Percentiles rank a stretch among this genome's conserved stretches.
Conservation (phyloP, 1,140 invertebrate species). For the Phortica variegata region DNA sequence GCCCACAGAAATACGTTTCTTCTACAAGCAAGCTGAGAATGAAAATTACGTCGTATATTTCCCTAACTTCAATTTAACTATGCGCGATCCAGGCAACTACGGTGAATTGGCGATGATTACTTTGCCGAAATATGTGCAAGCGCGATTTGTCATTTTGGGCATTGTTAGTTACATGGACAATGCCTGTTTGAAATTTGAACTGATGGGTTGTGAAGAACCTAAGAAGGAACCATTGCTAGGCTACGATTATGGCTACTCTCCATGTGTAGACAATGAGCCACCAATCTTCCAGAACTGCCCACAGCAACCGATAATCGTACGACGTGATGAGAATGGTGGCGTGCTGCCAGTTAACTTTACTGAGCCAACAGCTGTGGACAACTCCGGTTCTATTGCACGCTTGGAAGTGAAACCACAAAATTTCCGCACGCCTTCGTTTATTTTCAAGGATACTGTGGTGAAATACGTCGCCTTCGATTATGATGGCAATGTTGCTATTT, state of each 20-base stretch:
- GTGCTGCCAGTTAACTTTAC: slow-evolving; percentile 88
- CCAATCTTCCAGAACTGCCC: slow-evolving; percentile 96
- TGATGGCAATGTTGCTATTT: slow-evolving; percentile 95
- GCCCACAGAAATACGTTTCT: slow-evolving; percentile 93
- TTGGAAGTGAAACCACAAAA: slow-evolving; percentile 88
- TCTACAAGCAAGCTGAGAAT: slow-evolving; percentile 90
- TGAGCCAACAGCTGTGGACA: slow-evolving; percentile 88
- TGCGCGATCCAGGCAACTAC: slow-evolving; percentile 89
- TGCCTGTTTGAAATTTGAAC: slow-evolving; percentile 92
- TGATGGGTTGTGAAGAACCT: slow-evolving; percentile 92
- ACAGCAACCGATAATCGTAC: slow-evolving; percentile 85
- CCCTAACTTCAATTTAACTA: slow-evolving; percentile 92
- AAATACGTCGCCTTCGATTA: slow-evolving; percentile 96
- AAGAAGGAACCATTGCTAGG: slow-evolving; percentile 78
- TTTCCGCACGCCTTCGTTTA: slow-evolving; percentile 83
- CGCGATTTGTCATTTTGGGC: slow-evolving; percentile 87
- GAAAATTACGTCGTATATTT: slow-evolving; percentile 97
- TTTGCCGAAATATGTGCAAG: slow-evolving; percentile 88
- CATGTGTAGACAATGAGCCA: slow-evolving; percentile 94
- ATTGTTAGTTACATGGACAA: slow-evolving; percentile 97
- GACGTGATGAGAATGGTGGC: slow-evolving; percentile 82
- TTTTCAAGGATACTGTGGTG: slow-evolving; percentile 89
- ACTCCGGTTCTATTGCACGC: slow-evolving; percentile 89
- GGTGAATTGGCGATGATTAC: slow-evolving; percentile 95
- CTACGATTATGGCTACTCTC: slow-evolving; percentile 91